These are phyloP conservation scores for Leptosomus discolor DNA, from an alignment of 2,113 vertebrate species.

Conservation along the genomic window DNA sequence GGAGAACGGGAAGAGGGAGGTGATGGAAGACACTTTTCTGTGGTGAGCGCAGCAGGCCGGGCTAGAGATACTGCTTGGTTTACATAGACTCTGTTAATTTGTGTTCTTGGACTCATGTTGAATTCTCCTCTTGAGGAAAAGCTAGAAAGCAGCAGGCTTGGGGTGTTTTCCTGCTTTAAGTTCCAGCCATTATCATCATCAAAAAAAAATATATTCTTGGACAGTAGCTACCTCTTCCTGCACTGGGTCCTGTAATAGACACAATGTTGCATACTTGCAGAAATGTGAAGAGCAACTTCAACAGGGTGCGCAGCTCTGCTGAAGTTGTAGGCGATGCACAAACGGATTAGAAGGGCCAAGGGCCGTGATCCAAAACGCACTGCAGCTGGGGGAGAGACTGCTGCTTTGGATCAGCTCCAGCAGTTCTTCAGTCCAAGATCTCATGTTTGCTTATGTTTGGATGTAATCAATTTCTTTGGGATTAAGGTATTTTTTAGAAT, in stretches of 20 bases:
- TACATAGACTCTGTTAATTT: not conserved
- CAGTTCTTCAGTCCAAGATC: not conserved
- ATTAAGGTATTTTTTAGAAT: not conserved
- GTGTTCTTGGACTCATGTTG: not conserved
- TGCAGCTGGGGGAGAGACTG: not conserved
- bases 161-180: not conserved
- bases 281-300: not conserved
- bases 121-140: not conserved
- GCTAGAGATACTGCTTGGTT: not conserved
- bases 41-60: not conserved
- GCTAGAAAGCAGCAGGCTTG: not conserved
- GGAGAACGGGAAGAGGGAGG: not conserved
- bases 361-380: rapidly evolving
- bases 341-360: not conserved
- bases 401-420: not conserved
- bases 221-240: not conserved
- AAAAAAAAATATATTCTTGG: not conserved
- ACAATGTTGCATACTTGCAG: not conserved
- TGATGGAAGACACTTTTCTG: not conserved
- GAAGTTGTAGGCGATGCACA: not conserved
- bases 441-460: not conserved
- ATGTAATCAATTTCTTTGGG: not conserved
- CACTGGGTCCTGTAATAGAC: not conserved
- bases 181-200: not conserved
- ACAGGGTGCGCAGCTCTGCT: not conserved